Conservation (phyloP, 1,140 invertebrate genomes). For the Hestina assimilis region DNA sequence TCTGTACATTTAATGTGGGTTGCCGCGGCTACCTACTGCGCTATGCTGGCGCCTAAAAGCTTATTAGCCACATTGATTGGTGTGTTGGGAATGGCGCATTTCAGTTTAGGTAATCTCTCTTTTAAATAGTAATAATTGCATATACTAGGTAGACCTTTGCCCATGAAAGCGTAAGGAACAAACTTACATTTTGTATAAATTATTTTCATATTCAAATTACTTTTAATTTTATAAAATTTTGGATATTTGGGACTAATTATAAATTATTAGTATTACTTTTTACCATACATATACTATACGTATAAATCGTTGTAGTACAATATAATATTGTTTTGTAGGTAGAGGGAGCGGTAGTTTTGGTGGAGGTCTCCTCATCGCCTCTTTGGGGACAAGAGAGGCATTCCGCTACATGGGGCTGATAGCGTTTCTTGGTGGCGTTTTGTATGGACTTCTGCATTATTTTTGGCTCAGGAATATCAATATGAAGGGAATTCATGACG, state of each 20-base stretch:
- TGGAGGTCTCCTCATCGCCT: conserved; percentile 87
- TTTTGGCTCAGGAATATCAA: conserved; percentile 84
- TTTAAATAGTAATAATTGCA: neutral
- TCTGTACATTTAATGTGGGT: conserved; percentile 94
- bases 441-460: conserved; percentile 85
- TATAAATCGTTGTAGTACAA: neutral
- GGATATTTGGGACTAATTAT: neutral
- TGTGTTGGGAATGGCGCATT: conserved; percentile 89
- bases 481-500: conserved; percentile 50
- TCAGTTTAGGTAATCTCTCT: conserved; percentile 83
- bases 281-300: neutral
- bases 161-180: too few species aligned
- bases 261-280: neutral
- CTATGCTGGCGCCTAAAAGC: conserved; percentile 87
- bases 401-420: conserved; percentile 88
- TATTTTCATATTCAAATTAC: too few species aligned
- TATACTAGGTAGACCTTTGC: too few species aligned
- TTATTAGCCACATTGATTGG: conserved; percentile 90
- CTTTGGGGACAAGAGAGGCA: conserved; percentile 84
- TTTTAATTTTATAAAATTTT: too few species aligned
- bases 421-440: conserved; percentile 82
- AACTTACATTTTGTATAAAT: too few species aligned
- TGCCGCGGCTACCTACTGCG: conserved; percentile 91
- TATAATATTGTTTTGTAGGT: conserved; percentile 59
- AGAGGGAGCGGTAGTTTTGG: conserved; percentile 88